Evolutionary conservation across 2,113 vertebrate species (phyloP).

Genomic region (Saimiri boliviensis): DNA sequence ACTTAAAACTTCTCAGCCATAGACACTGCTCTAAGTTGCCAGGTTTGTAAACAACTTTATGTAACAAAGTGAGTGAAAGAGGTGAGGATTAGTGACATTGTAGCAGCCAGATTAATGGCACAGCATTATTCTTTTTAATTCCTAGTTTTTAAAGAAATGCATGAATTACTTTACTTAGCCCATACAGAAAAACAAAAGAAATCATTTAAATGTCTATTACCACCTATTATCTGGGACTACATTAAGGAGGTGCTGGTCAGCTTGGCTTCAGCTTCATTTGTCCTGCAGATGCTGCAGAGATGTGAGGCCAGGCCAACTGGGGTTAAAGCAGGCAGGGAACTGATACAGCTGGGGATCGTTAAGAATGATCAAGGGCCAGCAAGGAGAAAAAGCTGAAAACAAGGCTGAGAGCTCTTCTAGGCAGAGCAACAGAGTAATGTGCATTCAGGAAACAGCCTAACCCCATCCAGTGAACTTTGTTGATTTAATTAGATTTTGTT

Average conservation of each 20-base stretch:
- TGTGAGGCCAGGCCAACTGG: constrained; percentile 69
- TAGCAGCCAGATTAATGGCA: constrained; percentile 1
- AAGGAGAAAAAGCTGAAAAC: constrained; percentile 71
- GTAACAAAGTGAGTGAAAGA: constrained; percentile 11
- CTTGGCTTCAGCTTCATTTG: constrained; percentile 72
- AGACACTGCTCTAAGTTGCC: background rate
- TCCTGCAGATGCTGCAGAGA: constrained; percentile 58
- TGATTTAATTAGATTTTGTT: constrained; percentile 76
- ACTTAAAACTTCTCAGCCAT: background rate
- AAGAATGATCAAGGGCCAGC: constrained; percentile 72
- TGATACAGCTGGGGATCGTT: constrained; percentile 76
- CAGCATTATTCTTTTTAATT: background rate
- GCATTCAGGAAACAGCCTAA: constrained; percentile 69
- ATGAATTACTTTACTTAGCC: constrained; percentile 48
- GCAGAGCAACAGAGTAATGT: constrained; percentile 45
- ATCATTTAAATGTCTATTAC: constrained; percentile 65
- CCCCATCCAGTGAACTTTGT: constrained; percentile 63
- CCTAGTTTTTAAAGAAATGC: background rate
- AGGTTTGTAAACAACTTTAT: constrained; percentile 70
- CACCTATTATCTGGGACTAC: constrained; percentile 55
- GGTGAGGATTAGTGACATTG: background rate
- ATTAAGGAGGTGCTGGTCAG: constrained; percentile 63
- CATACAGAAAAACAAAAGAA: constrained; percentile 32
- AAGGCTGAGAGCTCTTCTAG: constrained; percentile 61
- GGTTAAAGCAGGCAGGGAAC: constrained; percentile 72